These are phyloP conservation scores for Papilio dardanus DNA, from an alignment of 1,140 invertebrate species.

Conservation along the genomic window DNA sequence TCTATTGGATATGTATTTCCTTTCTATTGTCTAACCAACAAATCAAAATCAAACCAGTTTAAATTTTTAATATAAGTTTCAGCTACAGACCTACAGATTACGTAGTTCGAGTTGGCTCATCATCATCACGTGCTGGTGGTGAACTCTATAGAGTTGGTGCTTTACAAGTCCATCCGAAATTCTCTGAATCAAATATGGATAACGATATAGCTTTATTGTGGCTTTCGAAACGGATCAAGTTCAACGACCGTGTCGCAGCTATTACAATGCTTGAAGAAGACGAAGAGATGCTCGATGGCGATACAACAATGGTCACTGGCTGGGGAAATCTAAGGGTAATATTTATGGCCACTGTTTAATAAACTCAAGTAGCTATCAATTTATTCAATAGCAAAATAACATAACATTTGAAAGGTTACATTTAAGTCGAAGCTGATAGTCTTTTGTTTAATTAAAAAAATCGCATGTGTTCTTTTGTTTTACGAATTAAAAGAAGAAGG, in stretches of 20 bases:
- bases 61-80: slow-evolving; percentile 37
- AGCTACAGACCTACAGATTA: slow-evolving; percentile 52
- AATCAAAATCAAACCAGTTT: slow-evolving; percentile 22
- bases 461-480: too few species aligned
- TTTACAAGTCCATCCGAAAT: slow-evolving; percentile 55
- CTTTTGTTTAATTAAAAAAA: too few species aligned
- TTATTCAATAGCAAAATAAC: neutral
- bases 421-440: too few species aligned
- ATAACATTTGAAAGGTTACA: too few species aligned
- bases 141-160: slow-evolving; percentile 59
- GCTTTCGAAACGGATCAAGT: slow-evolving; percentile 79
- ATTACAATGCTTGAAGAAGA: slow-evolving; percentile 78
- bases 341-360: neutral
- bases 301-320: slow-evolving; percentile 63
- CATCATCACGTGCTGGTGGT: slow-evolving; percentile 59
- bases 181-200: slow-evolving; percentile 65
- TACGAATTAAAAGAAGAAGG: too few species aligned
- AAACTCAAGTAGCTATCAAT: too few species aligned
- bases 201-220: slow-evolving; percentile 86
- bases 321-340: slow-evolving; percentile 68
- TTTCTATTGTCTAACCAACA: too few species aligned
- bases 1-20: too few species aligned
- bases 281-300: slow-evolving; percentile 65
- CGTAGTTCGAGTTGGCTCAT: slow-evolving; percentile 68
- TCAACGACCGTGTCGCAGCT: slow-evolving; percentile 78